Conservation (phyloP, 2,888 invertebrate species). For the Epistrophe grossulariae region DNA sequence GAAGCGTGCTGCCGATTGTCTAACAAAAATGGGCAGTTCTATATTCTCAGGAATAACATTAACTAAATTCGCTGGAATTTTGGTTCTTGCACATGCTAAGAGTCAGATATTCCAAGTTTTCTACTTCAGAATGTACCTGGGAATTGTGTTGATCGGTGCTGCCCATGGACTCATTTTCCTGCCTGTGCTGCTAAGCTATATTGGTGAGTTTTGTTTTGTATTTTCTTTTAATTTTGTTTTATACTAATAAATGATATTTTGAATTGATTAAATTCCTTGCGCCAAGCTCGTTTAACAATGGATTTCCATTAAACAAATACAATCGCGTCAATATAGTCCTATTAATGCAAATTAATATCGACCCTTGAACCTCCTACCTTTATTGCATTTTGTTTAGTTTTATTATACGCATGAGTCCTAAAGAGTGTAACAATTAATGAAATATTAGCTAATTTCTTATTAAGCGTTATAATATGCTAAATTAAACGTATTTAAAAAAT, state of each 20-base stretch:
- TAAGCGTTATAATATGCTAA: not conserved
- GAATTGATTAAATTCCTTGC: constrained; percentile 22
- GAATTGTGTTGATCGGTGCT: constrained; percentile 98
- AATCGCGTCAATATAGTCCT: constrained; percentile 29
- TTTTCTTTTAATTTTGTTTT: constrained; percentile 14
- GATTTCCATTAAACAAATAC: constrained; percentile 19
- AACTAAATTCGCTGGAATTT: constrained; percentile 98
- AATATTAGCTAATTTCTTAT: not conserved
- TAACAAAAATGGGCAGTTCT: constrained; percentile 96
- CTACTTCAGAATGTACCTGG: constrained; percentile 99
- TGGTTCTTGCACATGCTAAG: constrained; percentile 98
- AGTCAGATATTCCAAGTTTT: constrained; percentile 98
- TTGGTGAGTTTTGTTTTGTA: constrained; percentile 87
- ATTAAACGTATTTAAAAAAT: not conserved
- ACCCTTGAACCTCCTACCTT: constrained; percentile 18
- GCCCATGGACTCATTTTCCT: constrained; percentile 98
- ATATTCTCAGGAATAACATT: constrained; percentile 98
- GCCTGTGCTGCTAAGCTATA: constrained; percentile 98
- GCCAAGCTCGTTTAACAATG: constrained; percentile 28
- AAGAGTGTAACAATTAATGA: not conserved
- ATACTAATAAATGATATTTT: not conserved
- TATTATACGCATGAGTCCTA: constrained; percentile 55
- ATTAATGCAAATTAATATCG: constrained; percentile 22
- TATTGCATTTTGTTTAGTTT: constrained; percentile 59
- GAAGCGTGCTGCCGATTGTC: constrained; percentile 91